These are phyloP conservation scores for Lichenostomus cassidix DNA, from an alignment of 2,113 vertebrate genomes.

Conservation along the genomic window DNA sequence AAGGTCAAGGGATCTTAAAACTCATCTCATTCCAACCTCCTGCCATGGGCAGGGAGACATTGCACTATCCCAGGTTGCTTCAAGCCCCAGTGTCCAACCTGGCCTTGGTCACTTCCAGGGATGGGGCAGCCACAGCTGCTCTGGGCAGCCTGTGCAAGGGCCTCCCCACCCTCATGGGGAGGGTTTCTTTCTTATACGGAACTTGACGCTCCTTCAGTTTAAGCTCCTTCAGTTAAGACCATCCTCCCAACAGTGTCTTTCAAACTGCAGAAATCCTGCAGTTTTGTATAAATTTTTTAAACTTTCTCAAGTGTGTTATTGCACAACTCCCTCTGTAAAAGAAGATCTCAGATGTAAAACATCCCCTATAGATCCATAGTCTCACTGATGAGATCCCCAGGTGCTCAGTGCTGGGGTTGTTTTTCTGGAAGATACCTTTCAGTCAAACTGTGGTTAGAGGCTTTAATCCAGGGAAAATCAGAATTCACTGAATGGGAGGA, in stretches of 20 bases:
- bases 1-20: neutral
- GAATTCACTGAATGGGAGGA: neutral
- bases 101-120: neutral
- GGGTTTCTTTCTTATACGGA: neutral
- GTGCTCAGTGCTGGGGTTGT: neutral
- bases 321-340: neutral
- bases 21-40: neutral
- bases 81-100: neutral
- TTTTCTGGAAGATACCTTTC: neutral
- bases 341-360: neutral
- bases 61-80: neutral
- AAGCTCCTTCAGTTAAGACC: neutral
- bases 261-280: neutral
- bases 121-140: neutral
- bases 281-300: neutral
- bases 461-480: neutral
- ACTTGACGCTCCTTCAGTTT: neutral
- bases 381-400: neutral
- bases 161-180: neutral
- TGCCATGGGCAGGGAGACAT: neutral
- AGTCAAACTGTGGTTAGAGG: neutral
- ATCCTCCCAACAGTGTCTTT: neutral
- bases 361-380: neutral
- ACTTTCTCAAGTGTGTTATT: neutral
- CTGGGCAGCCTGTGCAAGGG: neutral